phyloP scores from a whole-genome alignment of 2,113 vertebrate species.

The Odocoileus hemionus region DNA sequence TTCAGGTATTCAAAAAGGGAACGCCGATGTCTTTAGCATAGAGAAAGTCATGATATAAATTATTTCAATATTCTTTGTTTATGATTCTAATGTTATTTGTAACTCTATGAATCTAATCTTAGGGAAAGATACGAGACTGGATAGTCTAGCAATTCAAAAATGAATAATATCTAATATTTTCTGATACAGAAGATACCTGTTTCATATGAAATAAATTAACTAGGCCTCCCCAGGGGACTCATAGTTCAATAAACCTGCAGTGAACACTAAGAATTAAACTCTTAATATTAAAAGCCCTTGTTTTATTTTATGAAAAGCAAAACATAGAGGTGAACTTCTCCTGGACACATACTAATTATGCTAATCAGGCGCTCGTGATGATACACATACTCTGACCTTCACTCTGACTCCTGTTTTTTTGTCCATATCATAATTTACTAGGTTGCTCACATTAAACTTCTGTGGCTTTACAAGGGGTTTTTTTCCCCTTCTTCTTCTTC shows the following conservation, averaged over 20 bases:
- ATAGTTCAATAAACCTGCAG: constrained; percentile 59
- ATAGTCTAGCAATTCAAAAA: constrained; percentile 32
- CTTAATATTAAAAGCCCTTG: constrained; percentile 38
- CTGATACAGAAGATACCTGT: constrained; percentile 15
- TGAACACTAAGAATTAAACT: constrained; percentile 52
- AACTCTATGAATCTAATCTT: neutral
- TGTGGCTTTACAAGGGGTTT: constrained; percentile 27
- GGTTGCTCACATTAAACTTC: neutral
- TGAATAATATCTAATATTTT: constrained; percentile 35
- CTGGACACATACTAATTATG: constrained; percentile 31
- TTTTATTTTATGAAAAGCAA: constrained; percentile 68
- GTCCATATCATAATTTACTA: neutral
- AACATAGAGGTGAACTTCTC: constrained; percentile 40
- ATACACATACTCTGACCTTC: neutral
- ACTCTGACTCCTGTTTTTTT: neutral
- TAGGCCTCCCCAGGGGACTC: constrained; percentile 25
- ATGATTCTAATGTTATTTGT: constrained; percentile 50
- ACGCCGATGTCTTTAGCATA: constrained; percentile 40
- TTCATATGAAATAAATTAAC: constrained; percentile 65
- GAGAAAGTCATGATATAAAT: constrained; percentile 25
- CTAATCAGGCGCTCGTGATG: neutral
- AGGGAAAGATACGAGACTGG: constrained; percentile 12
- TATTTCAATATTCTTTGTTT: constrained; percentile 39
- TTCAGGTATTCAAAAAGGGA: constrained; percentile 62
- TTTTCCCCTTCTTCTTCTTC: neutral